Evolutionary conservation across 2,113 vertebrate species (phyloP), one percentile per base, ranked within the genome.

Genomic region (Pimephales promelas): DNA sequence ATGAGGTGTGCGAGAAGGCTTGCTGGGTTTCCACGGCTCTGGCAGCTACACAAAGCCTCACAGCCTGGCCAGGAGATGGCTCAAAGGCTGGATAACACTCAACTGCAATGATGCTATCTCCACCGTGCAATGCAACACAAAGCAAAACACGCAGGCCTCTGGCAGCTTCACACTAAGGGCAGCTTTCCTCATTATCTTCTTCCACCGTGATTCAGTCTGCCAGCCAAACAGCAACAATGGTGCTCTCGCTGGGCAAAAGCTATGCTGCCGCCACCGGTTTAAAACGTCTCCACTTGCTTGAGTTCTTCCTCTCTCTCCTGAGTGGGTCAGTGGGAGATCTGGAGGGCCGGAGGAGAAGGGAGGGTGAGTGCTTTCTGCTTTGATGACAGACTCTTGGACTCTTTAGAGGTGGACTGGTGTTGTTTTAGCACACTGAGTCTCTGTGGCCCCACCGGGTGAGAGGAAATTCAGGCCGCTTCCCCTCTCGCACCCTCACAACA

Each of bases 41-140:
- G 83, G 57, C 83, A 83, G 75, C 36, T 56, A 61, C 68, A 85
- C 75, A 85, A 79, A 76, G 75, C 57, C 86, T 85, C 85, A 84
- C 84, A 61, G 88, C 80, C 79, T 88, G 86, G 88, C 90, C 84
- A 86, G 84, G 84, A 85, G 87, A 87, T 71, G 77, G 86, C 74
- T 82, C 57, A 34, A 64, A 34, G 16, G 64, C 78, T 66, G 57
- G 88, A 85, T 90, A 89, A 92, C 85, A 89, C 88, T 83, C 88
- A 88, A 85, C 87, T 80, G 85, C 85, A 88, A 89, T 87, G 86
- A 92, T 90, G 87, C 85, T 88, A 86, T 88, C 89, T 85, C 88
- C 83, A 77, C 62, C 64, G 7, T 49, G 85, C 84, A 73, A 85
- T 52, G 83, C 86, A 89, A 83, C 88, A 90, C 88, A 88, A 90